A percentile compares a stretch with the other conserved stretches of the same genome.
Conservation (phyloP, 2,888 invertebrate species). For the Galeopsomyia nigrocyanea region DNA sequence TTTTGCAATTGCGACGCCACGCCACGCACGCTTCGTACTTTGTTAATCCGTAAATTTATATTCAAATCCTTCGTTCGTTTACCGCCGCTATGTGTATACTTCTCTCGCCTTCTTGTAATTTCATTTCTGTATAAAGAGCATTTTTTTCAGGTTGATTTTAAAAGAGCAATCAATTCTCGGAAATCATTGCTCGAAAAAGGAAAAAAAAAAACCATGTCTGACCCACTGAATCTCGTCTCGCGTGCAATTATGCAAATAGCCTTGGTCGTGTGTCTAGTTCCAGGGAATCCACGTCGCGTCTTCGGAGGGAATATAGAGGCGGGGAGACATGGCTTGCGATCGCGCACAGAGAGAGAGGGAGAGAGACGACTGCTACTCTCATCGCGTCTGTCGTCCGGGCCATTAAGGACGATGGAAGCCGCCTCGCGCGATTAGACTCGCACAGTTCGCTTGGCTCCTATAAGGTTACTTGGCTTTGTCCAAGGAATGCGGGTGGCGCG, state of each 20-base stretch:
- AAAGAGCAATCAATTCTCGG: too few relatives aligned
- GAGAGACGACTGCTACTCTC: background rate
- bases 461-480: slow-evolving; percentile 17
- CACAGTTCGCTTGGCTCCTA: background rate
- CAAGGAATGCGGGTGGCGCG: background rate
- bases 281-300: too few relatives aligned
- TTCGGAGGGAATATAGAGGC: too few relatives aligned
- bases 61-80: slow-evolving; percentile 47
- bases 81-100: background rate
- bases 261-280: too few relatives aligned
- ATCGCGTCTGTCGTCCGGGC: slow-evolving; percentile 13
- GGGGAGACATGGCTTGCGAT: too few relatives aligned
- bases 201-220: too few relatives aligned
- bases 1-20: background rate
- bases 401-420: slow-evolving; percentile 23
- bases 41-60: slow-evolving; percentile 53
- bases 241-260: too few relatives aligned
- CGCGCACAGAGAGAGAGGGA: too few relatives aligned
- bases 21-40: slow-evolving; percentile 29
- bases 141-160: too few relatives aligned
- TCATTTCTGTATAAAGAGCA: background rate
- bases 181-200: too few relatives aligned
- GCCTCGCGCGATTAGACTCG: slow-evolving; percentile 35
- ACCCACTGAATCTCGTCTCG: too few relatives aligned
- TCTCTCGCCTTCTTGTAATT: slow-evolving; percentile 6